Evolutionary conservation across 2,888 invertebrate genomes (phyloP).

Genomic region (Conops quadrifasciatus): DNA sequence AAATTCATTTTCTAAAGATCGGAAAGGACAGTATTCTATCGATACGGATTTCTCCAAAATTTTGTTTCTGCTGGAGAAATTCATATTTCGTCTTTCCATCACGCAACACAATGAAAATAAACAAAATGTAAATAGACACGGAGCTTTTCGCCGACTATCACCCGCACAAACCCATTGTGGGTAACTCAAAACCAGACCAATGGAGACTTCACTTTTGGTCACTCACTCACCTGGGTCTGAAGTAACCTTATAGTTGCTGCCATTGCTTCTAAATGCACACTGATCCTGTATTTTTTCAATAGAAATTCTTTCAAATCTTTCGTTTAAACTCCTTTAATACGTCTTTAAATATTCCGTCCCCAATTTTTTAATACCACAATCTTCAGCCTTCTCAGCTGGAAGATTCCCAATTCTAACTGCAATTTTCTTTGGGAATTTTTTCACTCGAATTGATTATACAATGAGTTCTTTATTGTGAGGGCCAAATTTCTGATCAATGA

Average conservation of each 20-base stretch:
- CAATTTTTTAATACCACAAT: constrained; percentile 48
- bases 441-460: constrained; percentile 3
- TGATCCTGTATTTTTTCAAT: not conserved
- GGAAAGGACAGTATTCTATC: no score
- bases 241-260: constrained; percentile 58
- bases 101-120: not conserved
- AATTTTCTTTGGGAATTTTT: constrained; percentile 10
- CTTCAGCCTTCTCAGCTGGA: constrained; percentile 67
- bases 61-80: no score
- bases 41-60: no score
- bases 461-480: constrained; percentile 2
- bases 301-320: constrained; percentile 2
- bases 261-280: constrained; percentile 50
- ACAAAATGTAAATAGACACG: no score
- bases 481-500: no score
- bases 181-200: not conserved
- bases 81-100: no score
- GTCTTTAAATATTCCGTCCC: constrained; percentile 37
- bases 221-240: constrained; percentile 57
- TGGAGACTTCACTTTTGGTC: constrained; percentile 29
- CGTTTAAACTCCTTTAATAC: constrained; percentile 12
- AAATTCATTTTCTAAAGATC: constrained; percentile 33
- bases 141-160: no score
- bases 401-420: constrained; percentile 61
- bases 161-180: constrained; percentile 18